Evolutionary conservation across 2,888 invertebrate species (phyloP).

Genomic region (Lepidocyrtinus sp.): DNA sequence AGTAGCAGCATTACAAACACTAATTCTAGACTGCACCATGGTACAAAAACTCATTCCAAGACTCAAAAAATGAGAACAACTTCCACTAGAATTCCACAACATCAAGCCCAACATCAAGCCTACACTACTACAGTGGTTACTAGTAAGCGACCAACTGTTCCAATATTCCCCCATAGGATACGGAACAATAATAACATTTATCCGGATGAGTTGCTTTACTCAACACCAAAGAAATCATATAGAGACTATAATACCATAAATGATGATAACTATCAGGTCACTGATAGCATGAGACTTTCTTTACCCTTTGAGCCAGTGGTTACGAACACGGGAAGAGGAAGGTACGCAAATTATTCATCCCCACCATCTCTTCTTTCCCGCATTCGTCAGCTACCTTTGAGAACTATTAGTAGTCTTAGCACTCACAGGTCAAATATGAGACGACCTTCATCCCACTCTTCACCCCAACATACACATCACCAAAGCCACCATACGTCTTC

Average conservation of each 20-base stretch:
- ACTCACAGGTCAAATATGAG: slow-evolving; percentile 10
- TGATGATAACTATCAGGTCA: slow-evolving; percentile 19
- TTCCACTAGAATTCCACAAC: too few relatives aligned
- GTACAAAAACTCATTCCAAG: background rate
- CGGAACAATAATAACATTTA: slow-evolving; percentile 11
- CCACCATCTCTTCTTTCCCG: too few relatives aligned
- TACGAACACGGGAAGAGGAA: slow-evolving; percentile 14
- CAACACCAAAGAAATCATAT: slow-evolving; percentile 25
- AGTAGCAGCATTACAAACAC: slow-evolving; percentile 43
- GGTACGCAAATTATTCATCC: too few relatives aligned
- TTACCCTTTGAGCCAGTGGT: slow-evolving; percentile 41
- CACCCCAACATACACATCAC: slow-evolving; percentile 4
- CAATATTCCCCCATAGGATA: too few relatives aligned
- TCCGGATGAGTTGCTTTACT: slow-evolving; percentile 26
- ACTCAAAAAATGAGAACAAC: slow-evolving; percentile 6
- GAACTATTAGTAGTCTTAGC: background rate
- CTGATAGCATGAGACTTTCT: slow-evolving; percentile 36
- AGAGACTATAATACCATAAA: slow-evolving; percentile 18
- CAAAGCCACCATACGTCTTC: too few relatives aligned
- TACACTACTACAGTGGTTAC: background rate
- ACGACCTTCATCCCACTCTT: slow-evolving; percentile 8
- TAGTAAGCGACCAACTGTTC: too few relatives aligned
- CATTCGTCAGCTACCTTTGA: too few relatives aligned
- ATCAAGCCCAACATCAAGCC: slow-evolving; percentile 20
- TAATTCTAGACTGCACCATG: slow-evolving; percentile 29